Base-by-base conservation (phyloP, 2,888 invertebrate genomes). In the Drosophila prostipennis region DNA sequence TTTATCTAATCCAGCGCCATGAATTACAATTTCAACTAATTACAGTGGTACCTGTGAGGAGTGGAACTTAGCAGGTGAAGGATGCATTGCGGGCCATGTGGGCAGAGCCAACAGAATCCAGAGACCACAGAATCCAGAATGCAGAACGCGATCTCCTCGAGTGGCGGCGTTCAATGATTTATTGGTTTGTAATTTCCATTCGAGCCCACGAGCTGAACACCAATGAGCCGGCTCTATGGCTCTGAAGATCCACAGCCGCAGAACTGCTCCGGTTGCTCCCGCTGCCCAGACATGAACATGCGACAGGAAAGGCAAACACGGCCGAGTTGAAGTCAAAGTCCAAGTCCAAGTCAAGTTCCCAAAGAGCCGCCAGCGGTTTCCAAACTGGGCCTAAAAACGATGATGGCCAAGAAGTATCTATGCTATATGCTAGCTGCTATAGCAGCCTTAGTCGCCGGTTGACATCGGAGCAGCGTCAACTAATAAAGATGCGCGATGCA, bases 11-110 rank as follows among this genome's bases (percentile, higher is more conserved):
- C 89, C 68, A 70, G 72, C 73, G 78, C 84, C 89, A 79, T 86
- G 84, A 88, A 85, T 86, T 89, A 88, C 88, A 89, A 86, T 88
- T 74, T 74, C 87, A 85, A 88, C 84, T 85, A 85, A 85, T 85
- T 85, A 85, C 78, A 78, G 76, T 65, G 65, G 65, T 79, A 72
- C 60, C 77, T 76, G 59, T 48, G 57, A 72, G 72, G 46, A 69
- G 69, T 56, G 55, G 55, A 74, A 51, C 58, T 58, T 40, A 56
- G 57, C 58, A 63, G 61, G 37, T 49, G 34, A 61, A 54, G 71
- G 59, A 60, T 52, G 67, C 53, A 26, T 11, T 46, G 61, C 63
- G 39, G 42, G 42, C 65, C 42, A 57, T 63, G 76, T 80, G 60
- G 58, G 84, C 67, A 68, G 68, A 48, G 42, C 46, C 43, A 13